Evolutionary conservation across 2,797 vertebrate genomes (phyloP).

Genomic region (Kryptolebias ocellatus): DNA sequence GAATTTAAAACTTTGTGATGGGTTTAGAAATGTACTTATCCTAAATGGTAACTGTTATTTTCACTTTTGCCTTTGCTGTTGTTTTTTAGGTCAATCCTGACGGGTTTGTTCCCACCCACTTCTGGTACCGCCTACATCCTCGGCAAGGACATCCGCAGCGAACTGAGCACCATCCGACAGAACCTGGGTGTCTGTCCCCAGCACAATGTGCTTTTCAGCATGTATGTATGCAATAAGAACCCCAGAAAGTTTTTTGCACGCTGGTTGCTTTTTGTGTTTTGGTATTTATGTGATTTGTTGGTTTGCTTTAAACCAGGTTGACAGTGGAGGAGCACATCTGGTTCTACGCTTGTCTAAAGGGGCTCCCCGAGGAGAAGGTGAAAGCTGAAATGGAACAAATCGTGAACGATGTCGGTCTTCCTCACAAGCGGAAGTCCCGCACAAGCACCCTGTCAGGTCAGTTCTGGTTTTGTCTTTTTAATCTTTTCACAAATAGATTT

Average conservation of each 20-base stretch:
- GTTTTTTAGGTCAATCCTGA: slow-evolving; percentile 92
- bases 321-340: slow-evolving; percentile 98
- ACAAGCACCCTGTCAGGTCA: slow-evolving; percentile 93
- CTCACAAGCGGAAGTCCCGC: slow-evolving; percentile 90
- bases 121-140: slow-evolving; percentile 96
- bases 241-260: not conserved
- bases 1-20: not conserved
- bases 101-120: slow-evolving; percentile 95
- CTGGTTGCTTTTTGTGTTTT: not conserved
- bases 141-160: slow-evolving; percentile 93
- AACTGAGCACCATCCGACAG: slow-evolving; percentile 91
- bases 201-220: slow-evolving; percentile 98
- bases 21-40: not conserved
- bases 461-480: slow-evolving; percentile 15
- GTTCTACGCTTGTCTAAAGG: slow-evolving; percentile 97
- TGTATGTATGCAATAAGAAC: slow-evolving; percentile 65
- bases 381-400: slow-evolving; percentile 96
- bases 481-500: not conserved
- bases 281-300: slow-evolving; percentile 1
- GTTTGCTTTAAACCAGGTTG: slow-evolving; percentile 79
- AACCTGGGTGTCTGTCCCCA: slow-evolving; percentile 97
- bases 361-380: slow-evolving; percentile 89
- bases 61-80: slow-evolving; percentile 8
- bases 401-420: slow-evolving; percentile 90
- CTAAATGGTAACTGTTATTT: slow-evolving; percentile 2